Evolutionary conservation across 2,797 vertebrate genomes (phyloP).

Genomic region (Pteronotus mesoamericanus): DNA sequence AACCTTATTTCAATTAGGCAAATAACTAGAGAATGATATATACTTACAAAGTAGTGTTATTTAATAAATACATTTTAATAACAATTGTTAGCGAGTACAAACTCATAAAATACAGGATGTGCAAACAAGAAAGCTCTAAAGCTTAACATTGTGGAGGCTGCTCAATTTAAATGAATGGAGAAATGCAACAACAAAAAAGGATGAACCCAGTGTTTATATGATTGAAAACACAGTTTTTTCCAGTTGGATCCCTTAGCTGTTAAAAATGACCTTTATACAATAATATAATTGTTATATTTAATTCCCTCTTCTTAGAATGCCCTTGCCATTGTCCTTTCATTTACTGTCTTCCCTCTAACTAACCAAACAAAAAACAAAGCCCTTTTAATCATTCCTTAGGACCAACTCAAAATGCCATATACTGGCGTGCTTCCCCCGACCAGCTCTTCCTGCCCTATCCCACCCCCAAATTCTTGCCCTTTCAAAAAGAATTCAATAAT

Average conservation of each 20-base stretch:
- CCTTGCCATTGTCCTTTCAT: not conserved
- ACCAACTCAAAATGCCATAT: not conserved
- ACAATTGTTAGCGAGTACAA: not conserved
- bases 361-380: not conserved
- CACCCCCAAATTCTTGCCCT: not conserved
- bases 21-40: not conserved
- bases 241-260: not conserved
- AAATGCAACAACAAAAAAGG: not conserved
- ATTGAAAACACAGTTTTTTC: not conserved
- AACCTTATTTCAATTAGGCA: constrained; percentile 23
- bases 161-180: not conserved
- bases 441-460: not conserved
- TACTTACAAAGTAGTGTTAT: not conserved
- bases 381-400: constrained; percentile 2
- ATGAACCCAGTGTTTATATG: not conserved
- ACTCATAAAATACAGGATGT: not conserved
- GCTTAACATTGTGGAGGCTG: not conserved
- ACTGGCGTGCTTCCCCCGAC: not conserved
- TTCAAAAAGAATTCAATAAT: not conserved
- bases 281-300: not conserved
- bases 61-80: not conserved
- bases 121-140: not conserved
- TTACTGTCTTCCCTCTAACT: not conserved
- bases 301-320: not conserved
- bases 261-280: not conserved